Evolutionary conservation across 2,113 vertebrate genomes (phyloP).

Genomic region (Oenanthe melanoleuca): DNA sequence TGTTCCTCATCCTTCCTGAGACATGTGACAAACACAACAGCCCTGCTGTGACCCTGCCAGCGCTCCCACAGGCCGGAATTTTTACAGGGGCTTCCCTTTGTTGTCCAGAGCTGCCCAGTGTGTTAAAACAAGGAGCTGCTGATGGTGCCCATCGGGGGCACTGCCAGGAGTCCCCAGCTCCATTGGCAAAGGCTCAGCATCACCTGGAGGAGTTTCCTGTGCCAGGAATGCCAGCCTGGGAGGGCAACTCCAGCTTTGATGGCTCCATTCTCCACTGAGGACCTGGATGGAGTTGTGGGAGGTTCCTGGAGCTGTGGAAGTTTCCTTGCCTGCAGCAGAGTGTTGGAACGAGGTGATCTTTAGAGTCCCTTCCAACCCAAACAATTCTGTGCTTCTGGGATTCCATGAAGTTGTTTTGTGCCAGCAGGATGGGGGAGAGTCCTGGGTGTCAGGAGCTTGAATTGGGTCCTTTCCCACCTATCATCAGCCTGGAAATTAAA

Average conservation of each 20-base stretch:
- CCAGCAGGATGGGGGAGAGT: neutral
- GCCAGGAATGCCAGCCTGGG: neutral
- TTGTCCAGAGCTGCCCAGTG: neutral
- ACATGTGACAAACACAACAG: rapidly evolving
- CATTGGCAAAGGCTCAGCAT: neutral
- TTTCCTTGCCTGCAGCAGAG: neutral
- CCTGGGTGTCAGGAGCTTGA: neutral
- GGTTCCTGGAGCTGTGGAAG: neutral
- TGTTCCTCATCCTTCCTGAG: neutral
- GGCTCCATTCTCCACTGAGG: neutral
- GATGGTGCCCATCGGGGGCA: neutral
- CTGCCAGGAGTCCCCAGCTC: neutral
- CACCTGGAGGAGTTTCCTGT: neutral
- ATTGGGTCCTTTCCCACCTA: neutral
- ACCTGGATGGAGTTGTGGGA: neutral
- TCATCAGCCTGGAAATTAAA: neutral
- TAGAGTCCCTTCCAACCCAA: neutral
- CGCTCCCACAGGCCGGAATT: neutral
- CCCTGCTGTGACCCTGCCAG: neutral
- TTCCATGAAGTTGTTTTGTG: neutral
- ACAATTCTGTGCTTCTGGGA: neutral
- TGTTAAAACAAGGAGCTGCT: neutral
- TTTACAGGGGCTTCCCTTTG: neutral
- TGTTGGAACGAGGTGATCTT: rapidly evolving
- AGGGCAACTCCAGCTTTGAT: neutral